Percentiles rank a stretch among this genome's conserved stretches.
phyloP scores from a whole-genome alignment of 2,113 vertebrate species.

The Barnardius zonarius region DNA sequence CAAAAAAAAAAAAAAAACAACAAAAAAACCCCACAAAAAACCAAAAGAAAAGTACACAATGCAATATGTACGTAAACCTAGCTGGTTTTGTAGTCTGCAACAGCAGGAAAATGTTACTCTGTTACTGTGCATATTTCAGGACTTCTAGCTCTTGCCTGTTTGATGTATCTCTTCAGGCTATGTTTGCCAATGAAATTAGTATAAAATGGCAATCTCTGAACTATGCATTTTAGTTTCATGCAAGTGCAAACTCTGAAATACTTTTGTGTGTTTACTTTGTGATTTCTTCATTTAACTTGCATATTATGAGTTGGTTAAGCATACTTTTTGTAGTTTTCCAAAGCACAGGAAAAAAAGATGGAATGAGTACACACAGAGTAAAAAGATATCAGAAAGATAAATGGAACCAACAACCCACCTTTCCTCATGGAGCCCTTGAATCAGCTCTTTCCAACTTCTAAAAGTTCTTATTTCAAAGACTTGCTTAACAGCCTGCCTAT shows the following conservation, averaged over 20 bases:
- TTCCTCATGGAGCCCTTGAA: neutral
- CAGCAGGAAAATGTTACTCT: neutral
- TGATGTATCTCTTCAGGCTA: neutral
- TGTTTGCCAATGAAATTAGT: neutral
- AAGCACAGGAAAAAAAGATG: neutral
- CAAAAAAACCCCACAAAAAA: neutral
- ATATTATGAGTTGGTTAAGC: neutral
- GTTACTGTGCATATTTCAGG: neutral
- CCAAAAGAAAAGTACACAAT: neutral
- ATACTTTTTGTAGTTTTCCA: neutral
- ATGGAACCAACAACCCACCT: neutral
- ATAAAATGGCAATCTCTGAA: neutral
- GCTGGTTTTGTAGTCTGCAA: neutral
- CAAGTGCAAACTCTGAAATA: neutral
- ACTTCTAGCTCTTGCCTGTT: neutral
- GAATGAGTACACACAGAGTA: neutral
- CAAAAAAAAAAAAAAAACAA: neutral
- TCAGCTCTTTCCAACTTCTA: neutral
- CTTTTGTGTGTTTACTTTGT: neutral
- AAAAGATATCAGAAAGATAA: neutral
- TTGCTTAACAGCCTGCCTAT: neutral
- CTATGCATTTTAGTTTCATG: neutral
- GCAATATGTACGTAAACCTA: neutral
- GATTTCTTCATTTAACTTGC: neutral
- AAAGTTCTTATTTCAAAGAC: neutral